phyloP scores from a whole-genome alignment of 1,140 invertebrate genomes.

The Drosophila trapezifrons region DNA sequence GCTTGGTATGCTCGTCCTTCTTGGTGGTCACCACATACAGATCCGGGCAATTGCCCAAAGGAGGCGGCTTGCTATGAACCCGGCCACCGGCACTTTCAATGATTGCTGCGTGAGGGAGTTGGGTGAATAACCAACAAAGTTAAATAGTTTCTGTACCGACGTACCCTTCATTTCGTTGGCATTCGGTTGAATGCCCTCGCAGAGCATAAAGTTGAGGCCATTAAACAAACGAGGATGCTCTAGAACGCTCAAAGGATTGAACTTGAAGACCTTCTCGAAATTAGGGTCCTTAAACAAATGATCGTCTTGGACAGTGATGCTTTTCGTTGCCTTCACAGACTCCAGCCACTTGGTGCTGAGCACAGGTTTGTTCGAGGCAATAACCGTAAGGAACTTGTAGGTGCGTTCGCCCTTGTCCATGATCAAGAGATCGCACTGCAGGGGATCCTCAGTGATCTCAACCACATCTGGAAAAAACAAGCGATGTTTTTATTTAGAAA shows the following conservation, averaged over 20 bases:
- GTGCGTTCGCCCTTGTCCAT: slow-evolving; percentile 71
- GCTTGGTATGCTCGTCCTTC: slow-evolving; percentile 7
- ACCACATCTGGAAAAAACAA: slow-evolving; percentile 27
- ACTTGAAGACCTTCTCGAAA: slow-evolving; percentile 41
- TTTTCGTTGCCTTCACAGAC: slow-evolving; percentile 17
- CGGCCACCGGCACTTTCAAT: slow-evolving; percentile 55
- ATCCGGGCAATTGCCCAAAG: background rate
- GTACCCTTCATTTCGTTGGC: slow-evolving; percentile 48
- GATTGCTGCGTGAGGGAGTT: slow-evolving; percentile 29
- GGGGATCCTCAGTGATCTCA: slow-evolving; percentile 50
- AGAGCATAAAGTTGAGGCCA: slow-evolving; percentile 45
- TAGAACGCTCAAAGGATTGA: slow-evolving; percentile 42
- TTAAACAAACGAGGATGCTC: slow-evolving; percentile 24
- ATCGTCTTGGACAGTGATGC: slow-evolving; percentile 22
- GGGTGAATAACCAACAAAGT: background rate
- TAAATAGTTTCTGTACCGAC: background rate
- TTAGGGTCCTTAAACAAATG: slow-evolving; percentile 55
- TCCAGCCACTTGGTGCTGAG: slow-evolving; percentile 48
- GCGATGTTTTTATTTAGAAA: background rate
- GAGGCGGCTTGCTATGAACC: slow-evolving; percentile 18
- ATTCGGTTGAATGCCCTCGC: slow-evolving; percentile 52
- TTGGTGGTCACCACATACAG: slow-evolving; percentile 37
- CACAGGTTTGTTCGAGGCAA: slow-evolving; percentile 58
- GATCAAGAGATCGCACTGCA: slow-evolving; percentile 48
- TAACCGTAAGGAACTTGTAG: slow-evolving; percentile 54